Evolutionary conservation across 2,888 invertebrate genomes (phyloP).

Genomic region (Carcina quercana): DNA sequence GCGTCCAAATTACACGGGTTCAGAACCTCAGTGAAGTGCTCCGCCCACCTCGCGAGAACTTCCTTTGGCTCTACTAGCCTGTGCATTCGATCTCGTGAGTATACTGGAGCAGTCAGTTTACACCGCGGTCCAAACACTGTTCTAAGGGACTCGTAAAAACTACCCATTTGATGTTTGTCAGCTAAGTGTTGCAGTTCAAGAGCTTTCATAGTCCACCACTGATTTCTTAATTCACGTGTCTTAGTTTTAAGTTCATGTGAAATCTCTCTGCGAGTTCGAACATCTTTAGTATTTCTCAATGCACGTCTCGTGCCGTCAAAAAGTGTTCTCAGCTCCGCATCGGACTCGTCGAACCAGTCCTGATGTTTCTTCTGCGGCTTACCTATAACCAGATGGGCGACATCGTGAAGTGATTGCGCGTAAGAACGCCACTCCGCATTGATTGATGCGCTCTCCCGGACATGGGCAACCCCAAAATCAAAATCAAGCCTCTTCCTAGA

Average conservation of each 20-base stretch:
- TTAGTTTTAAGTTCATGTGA: too few species aligned
- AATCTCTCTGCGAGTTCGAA: too few species aligned
- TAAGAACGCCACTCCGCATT: neutral
- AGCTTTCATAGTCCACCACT: neutral
- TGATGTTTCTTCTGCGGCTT: slow-evolving; percentile 2
- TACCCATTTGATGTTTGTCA: neutral
- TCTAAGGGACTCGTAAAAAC: neutral
- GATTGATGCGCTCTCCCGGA: too few species aligned
- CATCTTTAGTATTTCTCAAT: too few species aligned
- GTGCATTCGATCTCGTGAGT: neutral
- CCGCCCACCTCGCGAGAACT: neutral
- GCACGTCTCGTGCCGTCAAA: neutral
- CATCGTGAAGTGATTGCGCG: neutral
- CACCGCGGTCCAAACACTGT: neutral
- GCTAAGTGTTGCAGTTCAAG: neutral
- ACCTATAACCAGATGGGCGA: slow-evolving; percentile 2
- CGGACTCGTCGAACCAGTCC: slow-evolving; percentile 13
- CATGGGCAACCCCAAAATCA: too few species aligned
- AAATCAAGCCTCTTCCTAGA: neutral
- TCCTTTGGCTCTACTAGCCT: neutral
- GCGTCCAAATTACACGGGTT: neutral
- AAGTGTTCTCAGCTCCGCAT: slow-evolving; percentile 1
- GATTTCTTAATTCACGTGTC: neutral
- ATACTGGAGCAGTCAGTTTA: neutral
- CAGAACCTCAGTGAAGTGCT: neutral